Base-by-base conservation (phyloP, 2,888 invertebrate species). In the Lordiphosa fenestrarum region DNA sequence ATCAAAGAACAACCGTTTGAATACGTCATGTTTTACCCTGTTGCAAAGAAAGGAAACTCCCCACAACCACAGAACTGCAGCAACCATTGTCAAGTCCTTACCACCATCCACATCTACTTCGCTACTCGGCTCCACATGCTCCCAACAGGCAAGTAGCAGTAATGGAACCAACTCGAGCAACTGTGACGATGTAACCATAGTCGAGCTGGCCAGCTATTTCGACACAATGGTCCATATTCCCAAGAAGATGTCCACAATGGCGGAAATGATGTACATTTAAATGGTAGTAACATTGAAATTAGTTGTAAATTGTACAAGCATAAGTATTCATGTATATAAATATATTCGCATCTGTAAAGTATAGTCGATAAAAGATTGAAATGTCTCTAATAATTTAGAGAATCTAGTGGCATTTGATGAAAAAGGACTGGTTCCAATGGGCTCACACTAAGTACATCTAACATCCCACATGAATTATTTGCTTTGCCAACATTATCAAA, bases 201-300 rank as follows among this genome's bases (percentile, higher is more conserved):
- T 97, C 89, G 98, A 98, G 90, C 91, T 98, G 81, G 97, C 98
- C 64, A 95, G 96, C 89, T 98, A 98, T 90, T 97, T 98, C 90
- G 98, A 98, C 90, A 95, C 96, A 66, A 94, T 96, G 91, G 96
- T 98, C 73, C 95, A 98, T 91, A 97, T 98, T 91, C 98, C 98
- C 71, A 97, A 97, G 90, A 98, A 98, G 90, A 98, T 98, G 98
- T 97, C 97, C 46, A 93, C 94, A 57, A 98, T 98, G 98, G 98
- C 98, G 60, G 97, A 98, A 91, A 97, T 97, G 97, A 98, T 98
- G 98, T 98, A 98, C 89, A 97, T 96, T 90, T 96, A 92, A 61
- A 30, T 40, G 10, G 2, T 13, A 25, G 30, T 9, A 30, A 30
- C 30, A 9, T 10, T 30, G 9, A 9, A 30, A 30, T 9, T 30